Conservation (phyloP, 2,113 vertebrate species). For the Macaca fascicularis region DNA sequence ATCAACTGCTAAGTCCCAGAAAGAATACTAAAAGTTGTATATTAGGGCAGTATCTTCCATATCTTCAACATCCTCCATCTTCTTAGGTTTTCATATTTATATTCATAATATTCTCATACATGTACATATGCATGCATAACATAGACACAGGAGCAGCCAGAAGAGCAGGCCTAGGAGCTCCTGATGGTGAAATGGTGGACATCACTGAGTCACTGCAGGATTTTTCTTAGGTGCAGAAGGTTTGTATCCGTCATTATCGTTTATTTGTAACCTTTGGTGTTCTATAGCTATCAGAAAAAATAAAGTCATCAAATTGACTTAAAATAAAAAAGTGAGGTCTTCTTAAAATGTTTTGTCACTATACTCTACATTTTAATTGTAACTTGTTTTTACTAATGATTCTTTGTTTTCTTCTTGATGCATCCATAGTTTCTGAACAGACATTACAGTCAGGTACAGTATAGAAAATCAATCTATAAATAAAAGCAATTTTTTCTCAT, state of each 20-base stretch:
- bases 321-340: background rate
- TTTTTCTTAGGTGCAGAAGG: background rate
- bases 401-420: constrained; percentile 86
- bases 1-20: background rate
- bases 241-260: background rate
- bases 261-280: background rate
- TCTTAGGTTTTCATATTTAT: background rate
- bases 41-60: background rate
- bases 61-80: background rate
- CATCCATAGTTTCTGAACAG: constrained; percentile 96
- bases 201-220: background rate
- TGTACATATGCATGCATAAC: background rate
- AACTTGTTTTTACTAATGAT: constrained; percentile 79
- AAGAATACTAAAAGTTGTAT: background rate
- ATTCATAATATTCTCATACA: background rate
- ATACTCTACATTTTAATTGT: constrained; percentile 7
- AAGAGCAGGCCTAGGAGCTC: background rate
- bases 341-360: background rate
- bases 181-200: background rate
- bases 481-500: constrained; percentile 52
- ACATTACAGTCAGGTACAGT: constrained; percentile 99
- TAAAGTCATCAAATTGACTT: background rate
- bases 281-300: background rate
- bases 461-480: constrained; percentile 77
- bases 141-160: background rate